These are phyloP conservation scores for Theonella swinhoei DNA, from an alignment of 37 sponge, comb jelly and placozoan species.

Conservation along the genomic window DNA sequence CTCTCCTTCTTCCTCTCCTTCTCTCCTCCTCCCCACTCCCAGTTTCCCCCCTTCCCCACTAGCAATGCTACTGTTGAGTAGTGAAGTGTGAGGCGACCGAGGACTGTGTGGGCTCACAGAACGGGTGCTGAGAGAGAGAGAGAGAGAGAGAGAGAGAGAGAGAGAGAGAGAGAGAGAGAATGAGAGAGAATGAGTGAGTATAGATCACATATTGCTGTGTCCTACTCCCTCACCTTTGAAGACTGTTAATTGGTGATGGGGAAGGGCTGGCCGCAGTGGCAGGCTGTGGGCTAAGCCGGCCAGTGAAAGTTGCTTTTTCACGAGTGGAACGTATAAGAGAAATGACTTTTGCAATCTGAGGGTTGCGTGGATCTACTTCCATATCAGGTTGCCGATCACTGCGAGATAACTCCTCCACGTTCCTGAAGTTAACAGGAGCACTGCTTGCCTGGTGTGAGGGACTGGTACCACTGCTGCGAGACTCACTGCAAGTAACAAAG, in stretches of 20 bases:
- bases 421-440: neutral
- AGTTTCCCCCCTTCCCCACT: neutral
- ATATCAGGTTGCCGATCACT: neutral
- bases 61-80: neutral
- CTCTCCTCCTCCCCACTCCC: neutral
- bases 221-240: neutral
- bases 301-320: neutral
- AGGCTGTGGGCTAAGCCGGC: neutral
- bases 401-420: neutral
- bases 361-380: neutral
- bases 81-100: neutral
- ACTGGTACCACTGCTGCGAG: neutral
- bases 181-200: constrained; percentile 2
- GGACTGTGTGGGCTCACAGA: neutral
- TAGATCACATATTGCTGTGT: no score
- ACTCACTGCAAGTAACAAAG: neutral
- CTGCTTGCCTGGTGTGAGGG: neutral
- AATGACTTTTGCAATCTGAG: neutral
- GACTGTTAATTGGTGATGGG: neutral
- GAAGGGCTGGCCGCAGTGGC: neutral
- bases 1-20: neutral
- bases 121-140: neutral
- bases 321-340: neutral
- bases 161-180: constrained; percentile 2
- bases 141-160: constrained; percentile 14